Evolutionary conservation across 2,113 vertebrate species (phyloP).

Genomic region (Crotalus viridis): DNA sequence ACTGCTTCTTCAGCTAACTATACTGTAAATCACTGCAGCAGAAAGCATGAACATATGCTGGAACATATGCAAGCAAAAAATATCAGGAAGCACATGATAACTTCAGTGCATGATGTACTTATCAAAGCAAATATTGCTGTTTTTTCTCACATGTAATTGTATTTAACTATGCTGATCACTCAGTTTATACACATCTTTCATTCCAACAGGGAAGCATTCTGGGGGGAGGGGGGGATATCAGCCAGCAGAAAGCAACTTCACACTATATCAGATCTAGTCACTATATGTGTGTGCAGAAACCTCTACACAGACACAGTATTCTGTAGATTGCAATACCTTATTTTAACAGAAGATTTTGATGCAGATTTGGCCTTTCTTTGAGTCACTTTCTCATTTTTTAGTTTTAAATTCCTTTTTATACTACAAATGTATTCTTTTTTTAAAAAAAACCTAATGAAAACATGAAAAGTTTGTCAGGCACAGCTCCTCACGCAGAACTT

Average conservation of each 20-base stretch:
- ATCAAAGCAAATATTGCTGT: not conserved
- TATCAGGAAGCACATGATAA: not conserved
- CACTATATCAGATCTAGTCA: not conserved
- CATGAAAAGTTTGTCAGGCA: not conserved
- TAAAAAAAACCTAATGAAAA: not conserved
- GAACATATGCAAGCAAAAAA: constrained; percentile 19
- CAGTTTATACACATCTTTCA: constrained; percentile 5
- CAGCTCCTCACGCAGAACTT: not conserved
- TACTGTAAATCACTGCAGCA: not conserved
- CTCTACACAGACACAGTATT: not conserved
- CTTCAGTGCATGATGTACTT: not conserved
- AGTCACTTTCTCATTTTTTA: not conserved
- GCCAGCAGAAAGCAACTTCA: not conserved
- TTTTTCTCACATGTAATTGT: not conserved
- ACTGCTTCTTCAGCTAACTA: not conserved
- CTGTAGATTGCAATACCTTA: not conserved
- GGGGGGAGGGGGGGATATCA: not conserved
- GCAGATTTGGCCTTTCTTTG: not conserved
- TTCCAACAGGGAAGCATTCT: not conserved
- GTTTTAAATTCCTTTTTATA: not conserved
- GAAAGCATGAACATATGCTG: not conserved
- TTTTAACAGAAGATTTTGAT: not conserved
- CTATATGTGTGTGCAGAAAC: not conserved
- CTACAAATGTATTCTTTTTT: not conserved
- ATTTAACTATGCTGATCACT: not conserved